Evolutionary conservation across 23 tunicate genomes (phyloP), one percentile per base, ranked within the genome.

Genomic region (Ciona savignyi): DNA sequence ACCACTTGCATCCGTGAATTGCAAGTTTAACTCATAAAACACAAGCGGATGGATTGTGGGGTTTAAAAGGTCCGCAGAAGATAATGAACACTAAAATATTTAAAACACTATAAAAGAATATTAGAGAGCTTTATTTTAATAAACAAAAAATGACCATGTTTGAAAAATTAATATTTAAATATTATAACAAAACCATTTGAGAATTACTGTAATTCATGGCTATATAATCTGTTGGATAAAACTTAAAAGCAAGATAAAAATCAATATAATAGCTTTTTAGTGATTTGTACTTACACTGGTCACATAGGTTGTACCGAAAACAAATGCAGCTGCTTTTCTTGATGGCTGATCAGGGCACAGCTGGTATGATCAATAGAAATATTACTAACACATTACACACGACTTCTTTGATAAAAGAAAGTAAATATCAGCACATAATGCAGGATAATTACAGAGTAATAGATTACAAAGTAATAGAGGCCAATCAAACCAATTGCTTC

Each of bases 1-100:
- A 25, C 78, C 78, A 24, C 33, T 25, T 2, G 61, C 31, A 23
- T 64, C 71, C 0, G 73, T 75, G 61, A 67, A 86, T 25, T 42
- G 81, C 27, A 86, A 87, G 62, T 68, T 84, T 33, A 86, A 25
- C 24, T 80, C 85, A 31, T 60, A 75, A 49, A 83, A 80, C 21
- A 29, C 49, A 34, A 42, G 51, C 23, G 81, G 89, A 66, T 75
- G 66, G 22, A 20, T 62, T 30, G 70, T 49, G 51, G 30, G 68
- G 62, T 33, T 71, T 35, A 27, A 29, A 33, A 68, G 48, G 34
- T 27, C 33, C 1, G 48, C n/a, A 4, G 27, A 0, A 6, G 67
- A 24, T 26, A 78, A 30, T 1, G 75, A 27, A 32, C 83, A 78
- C 83, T 78, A 30, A 30, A 66, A 24, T 25, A 28, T 42, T 9